phyloP scores from a whole-genome alignment of 2,888 invertebrate genomes.

The Phaedon cochleariae region DNA sequence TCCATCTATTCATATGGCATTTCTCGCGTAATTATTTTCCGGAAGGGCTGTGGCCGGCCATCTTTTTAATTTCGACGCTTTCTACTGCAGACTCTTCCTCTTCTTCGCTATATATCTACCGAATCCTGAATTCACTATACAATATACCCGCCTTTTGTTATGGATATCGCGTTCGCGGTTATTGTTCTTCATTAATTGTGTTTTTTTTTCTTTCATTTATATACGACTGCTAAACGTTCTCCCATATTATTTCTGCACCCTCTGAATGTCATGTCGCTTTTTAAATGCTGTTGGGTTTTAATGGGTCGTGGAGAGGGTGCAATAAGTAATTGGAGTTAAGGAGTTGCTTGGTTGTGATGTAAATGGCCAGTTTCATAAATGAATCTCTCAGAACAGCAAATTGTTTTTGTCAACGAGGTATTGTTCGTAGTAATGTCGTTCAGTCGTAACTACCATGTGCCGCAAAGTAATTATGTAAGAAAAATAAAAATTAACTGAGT shows the following conservation, averaged over 20 bases:
- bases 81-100: slow-evolving; percentile 45
- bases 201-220: slow-evolving; percentile 37
- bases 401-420: neutral
- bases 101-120: no score
- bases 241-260: slow-evolving; percentile 29
- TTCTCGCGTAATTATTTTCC: slow-evolving; percentile 45
- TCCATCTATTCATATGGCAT: neutral
- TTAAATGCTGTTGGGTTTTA: slow-evolving; percentile 31
- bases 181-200: slow-evolving; percentile 53
- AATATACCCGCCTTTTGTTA: no score
- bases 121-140: slow-evolving; percentile 48
- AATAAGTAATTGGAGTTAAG: neutral
- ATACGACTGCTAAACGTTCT: slow-evolving; percentile 17
- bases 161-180: slow-evolving; percentile 52
- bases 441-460: no score
- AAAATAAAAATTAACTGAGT: no score
- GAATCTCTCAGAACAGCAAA: neutral
- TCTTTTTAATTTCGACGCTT: slow-evolving; percentile 57
- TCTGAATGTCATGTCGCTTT: slow-evolving; percentile 43
- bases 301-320: slow-evolving; percentile 23
- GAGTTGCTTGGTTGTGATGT: neutral
- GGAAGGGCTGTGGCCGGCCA: slow-evolving; percentile 47
- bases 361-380: neutral
- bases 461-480: no score
- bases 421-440: neutral